Conservation (phyloP, 2,797 vertebrate genomes). For the Typhlichthys subterraneus region DNA sequence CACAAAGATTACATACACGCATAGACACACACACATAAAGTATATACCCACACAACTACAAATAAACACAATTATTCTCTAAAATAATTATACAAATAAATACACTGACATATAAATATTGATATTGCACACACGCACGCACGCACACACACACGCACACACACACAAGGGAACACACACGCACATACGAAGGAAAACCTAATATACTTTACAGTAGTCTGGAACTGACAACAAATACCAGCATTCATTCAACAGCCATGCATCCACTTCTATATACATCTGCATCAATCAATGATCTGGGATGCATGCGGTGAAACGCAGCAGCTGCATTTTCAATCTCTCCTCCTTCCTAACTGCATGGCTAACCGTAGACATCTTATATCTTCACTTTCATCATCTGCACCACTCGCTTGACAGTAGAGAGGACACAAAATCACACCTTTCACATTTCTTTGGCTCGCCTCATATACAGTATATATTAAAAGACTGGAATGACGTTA, state of each 20-base stretch:
- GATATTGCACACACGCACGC: constrained; percentile 3
- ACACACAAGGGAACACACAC: background rate
- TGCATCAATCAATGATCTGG: constrained; percentile 28
- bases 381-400: constrained; percentile 28
- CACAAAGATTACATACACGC: constrained; percentile 21
- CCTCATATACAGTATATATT: background rate
- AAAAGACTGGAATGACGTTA: no score
- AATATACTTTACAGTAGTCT: background rate
- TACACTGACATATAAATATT: background rate
- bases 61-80: background rate
- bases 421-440: constrained; percentile 16
- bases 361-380: constrained; percentile 28
- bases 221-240: constrained; percentile 10
- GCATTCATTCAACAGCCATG: constrained; percentile 1
- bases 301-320: constrained; percentile 22
- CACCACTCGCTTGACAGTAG: constrained; percentile 13
- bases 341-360: constrained; percentile 21
- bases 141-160: constrained; percentile 1
- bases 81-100: background rate
- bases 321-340: constrained; percentile 22
- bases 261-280: constrained; percentile 23
- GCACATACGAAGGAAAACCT: constrained; percentile 3
- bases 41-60: constrained; percentile 6
- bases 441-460: background rate
- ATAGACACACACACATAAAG: constrained; percentile 9